phyloP scores from a whole-genome alignment of 2,888 invertebrate genomes.

The Cacoxenus indagator region DNA sequence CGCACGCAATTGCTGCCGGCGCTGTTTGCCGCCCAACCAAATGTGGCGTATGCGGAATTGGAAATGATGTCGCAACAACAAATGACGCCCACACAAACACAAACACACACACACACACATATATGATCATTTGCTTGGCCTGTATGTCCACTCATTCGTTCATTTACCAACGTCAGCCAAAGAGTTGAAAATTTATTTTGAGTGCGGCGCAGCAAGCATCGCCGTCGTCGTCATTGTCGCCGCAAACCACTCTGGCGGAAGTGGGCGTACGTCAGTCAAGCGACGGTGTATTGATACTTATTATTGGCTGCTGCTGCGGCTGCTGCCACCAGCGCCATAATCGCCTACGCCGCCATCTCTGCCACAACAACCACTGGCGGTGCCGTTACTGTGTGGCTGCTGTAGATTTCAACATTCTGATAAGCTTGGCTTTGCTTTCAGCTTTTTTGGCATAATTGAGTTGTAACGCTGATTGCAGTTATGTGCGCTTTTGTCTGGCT shows the following conservation, averaged over 20 bases:
- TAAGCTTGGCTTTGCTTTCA: constrained; percentile 28
- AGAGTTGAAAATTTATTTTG: constrained; percentile 22
- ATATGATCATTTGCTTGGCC: constrained; percentile 6
- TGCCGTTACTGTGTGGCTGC: not conserved
- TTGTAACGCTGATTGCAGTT: constrained; percentile 32
- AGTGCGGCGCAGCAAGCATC: not conserved
- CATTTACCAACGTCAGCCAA: not conserved
- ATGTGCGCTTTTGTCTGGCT: not conserved
- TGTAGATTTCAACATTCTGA: constrained; percentile 18
- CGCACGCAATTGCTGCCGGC: not conserved
- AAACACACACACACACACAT: constrained; percentile 3
- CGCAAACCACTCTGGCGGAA: not conserved
- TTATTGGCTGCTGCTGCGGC: not conserved
- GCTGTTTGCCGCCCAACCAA: constrained; percentile 15
- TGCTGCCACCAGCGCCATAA: no score
- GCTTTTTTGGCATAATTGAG: constrained; percentile 36
- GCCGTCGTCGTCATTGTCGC: no score
- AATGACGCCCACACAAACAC: not conserved
- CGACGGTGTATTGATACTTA: not conserved
- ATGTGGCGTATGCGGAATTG: constrained; percentile 37
- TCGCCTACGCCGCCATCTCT: not conserved
- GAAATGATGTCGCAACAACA: constrained; percentile 33
- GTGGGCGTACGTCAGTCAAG: constrained; percentile 18
- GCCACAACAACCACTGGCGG: not conserved
- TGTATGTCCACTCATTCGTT: not conserved